A percentile compares a stretch with the other conserved stretches of the same genome.
phyloP scores from a whole-genome alignment of 37 sponge, comb jelly and placozoan genomes.

The Spongilla lacustris region DNA sequence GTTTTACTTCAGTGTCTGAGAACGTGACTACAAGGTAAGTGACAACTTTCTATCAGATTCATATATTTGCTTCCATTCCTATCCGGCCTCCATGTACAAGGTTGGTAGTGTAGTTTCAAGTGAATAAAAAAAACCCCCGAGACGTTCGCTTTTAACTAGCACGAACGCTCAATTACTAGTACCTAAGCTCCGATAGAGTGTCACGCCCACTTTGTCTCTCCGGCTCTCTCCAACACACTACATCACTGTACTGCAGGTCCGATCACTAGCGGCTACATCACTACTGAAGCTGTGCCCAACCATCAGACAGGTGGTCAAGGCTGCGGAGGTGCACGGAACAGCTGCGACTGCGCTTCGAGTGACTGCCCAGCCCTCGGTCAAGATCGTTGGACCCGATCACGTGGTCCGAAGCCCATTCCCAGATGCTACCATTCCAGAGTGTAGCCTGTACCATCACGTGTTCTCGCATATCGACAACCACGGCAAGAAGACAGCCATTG shows the following conservation, averaged over 20 bases:
- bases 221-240: not conserved
- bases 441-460: slow-evolving; percentile 23
- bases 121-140: too few species aligned
- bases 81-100: too few species aligned
- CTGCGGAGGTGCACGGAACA: not conserved
- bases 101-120: too few species aligned
- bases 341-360: not conserved
- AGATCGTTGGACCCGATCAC: slow-evolving; percentile 12
- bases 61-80: too few species aligned
- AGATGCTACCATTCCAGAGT: slow-evolving; percentile 19
- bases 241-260: not conserved
- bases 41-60: too few species aligned
- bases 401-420: slow-evolving; percentile 65
- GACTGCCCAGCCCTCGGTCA: not conserved
- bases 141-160: too few species aligned
- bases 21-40: too few species aligned
- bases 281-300: not conserved
- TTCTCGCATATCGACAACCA: slow-evolving; percentile 29
- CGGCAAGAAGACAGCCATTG: slow-evolving; percentile 46
- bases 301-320: not conserved
- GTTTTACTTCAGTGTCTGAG: too few species aligned
- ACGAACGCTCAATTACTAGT: too few species aligned
- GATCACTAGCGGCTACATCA: not conserved
- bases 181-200: not conserved
- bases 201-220: not conserved